phyloP scores from a whole-genome alignment of 2,888 invertebrate species.

The Andrena fulva region DNA sequence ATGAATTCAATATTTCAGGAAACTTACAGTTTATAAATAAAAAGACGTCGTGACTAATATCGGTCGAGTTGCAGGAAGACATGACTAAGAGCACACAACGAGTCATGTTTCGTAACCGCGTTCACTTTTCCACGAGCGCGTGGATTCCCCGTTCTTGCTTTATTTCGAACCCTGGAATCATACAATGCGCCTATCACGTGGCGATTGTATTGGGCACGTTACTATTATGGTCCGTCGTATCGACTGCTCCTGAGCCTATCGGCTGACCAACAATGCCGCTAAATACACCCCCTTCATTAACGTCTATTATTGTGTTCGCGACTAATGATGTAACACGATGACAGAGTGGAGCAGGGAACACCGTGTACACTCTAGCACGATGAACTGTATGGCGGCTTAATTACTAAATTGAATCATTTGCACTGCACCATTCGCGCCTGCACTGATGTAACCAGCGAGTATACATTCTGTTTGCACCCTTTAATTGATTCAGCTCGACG shows the following conservation, averaged over 20 bases:
- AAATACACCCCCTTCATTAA: constrained; percentile 14
- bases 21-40: neutral
- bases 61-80: neutral
- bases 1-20: too few relatives aligned
- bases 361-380: constrained; percentile 8
- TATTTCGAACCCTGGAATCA: neutral
- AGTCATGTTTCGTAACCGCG: constrained; percentile 11
- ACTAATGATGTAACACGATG: constrained; percentile 41
- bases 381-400: constrained; percentile 38
- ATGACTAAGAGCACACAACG: constrained; percentile 11
- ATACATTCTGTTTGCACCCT: neutral
- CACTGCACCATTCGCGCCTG: constrained; percentile 10
- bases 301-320: constrained; percentile 32
- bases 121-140: constrained; percentile 12
- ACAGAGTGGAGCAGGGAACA: constrained; percentile 8
- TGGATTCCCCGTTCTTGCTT: neutral
- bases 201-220: constrained; percentile 9
- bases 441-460: constrained; percentile 10
- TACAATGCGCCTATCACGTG: neutral
- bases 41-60: constrained; percentile 5
- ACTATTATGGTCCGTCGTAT: constrained; percentile 6
- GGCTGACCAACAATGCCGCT: neutral
- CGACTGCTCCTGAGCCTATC: neutral
- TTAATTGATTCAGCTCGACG: neutral
- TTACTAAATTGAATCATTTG: constrained; percentile 49